Evolutionary conservation across 1,140 invertebrate species (phyloP).

Genomic region (Philaenus spumarius): DNA sequence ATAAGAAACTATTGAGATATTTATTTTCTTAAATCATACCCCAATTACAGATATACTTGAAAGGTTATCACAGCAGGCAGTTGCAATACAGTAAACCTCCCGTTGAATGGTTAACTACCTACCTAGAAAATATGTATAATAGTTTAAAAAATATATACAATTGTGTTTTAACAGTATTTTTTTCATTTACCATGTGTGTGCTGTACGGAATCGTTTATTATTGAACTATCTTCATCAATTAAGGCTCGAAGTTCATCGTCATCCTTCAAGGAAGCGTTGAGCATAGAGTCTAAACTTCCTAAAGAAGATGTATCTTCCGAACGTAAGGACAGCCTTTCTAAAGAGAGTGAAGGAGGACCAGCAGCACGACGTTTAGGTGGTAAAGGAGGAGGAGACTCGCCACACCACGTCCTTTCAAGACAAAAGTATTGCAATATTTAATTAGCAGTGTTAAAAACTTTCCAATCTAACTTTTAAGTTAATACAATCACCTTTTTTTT

Average conservation of each 20-base stretch:
- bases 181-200: slow-evolving; percentile 18
- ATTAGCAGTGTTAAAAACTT: too few species aligned
- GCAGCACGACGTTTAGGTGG: slow-evolving; percentile 61
- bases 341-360: slow-evolving; percentile 33
- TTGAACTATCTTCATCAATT: slow-evolving; percentile 46
- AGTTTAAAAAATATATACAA: not conserved
- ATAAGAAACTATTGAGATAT: not conserved
- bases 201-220: slow-evolving; percentile 34
- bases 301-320: slow-evolving; percentile 61
- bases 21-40: too few species aligned
- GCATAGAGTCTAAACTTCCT: slow-evolving; percentile 74
- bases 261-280: slow-evolving; percentile 74
- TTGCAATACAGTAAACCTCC: too few species aligned
- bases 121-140: not conserved
- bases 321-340: slow-evolving; percentile 45
- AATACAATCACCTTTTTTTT: too few species aligned
- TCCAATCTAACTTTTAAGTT: too few species aligned
- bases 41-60: too few species aligned
- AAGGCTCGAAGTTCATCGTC: slow-evolving; percentile 55
- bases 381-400: slow-evolving; percentile 57
- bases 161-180: not conserved
- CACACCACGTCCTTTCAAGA: slow-evolving; percentile 26
- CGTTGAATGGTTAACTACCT: too few species aligned
- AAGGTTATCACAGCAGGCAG: too few species aligned
- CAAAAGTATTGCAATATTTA: too few species aligned